Conservation (phyloP, 2,797 vertebrate species). For the Lindbergichthys nudifrons region DNA sequence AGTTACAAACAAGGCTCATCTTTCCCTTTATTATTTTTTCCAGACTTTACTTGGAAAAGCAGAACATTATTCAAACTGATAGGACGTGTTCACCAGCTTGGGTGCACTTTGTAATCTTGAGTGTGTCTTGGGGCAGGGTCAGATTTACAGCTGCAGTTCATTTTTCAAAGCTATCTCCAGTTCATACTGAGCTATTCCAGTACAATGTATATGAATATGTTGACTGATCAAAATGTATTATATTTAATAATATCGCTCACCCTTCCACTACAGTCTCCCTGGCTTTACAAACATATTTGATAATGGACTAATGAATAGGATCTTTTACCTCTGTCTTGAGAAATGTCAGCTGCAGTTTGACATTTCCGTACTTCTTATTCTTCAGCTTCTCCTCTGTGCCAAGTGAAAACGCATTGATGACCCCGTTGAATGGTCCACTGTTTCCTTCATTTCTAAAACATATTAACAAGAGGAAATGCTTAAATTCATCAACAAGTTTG, state of each 20-base stretch:
- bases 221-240: no score
- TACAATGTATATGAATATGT: no score
- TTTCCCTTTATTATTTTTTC: background rate
- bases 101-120: background rate
- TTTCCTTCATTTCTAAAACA: slow-evolving; percentile 58
- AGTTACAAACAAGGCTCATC: background rate
- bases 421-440: slow-evolving; percentile 27
- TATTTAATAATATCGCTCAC: background rate
- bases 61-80: background rate
- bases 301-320: background rate
- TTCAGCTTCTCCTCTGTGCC: slow-evolving; percentile 5
- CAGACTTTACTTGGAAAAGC: background rate
- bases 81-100: background rate
- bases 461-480: background rate
- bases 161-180: no score
- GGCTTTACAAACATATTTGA: background rate
- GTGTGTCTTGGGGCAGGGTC: background rate
- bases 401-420: slow-evolving; percentile 46
- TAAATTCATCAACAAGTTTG: background rate
- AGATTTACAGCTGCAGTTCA: no score
- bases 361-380: slow-evolving; percentile 18
- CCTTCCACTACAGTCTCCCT: background rate
- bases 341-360: slow-evolving; percentile 46
- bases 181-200: no score
- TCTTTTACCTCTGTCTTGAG: slow-evolving; percentile 57